Percentiles rank a stretch among this genome's conserved stretches.
phyloP scores from a whole-genome alignment of 2,113 vertebrate genomes.

The Pteropus alecto region DNA sequence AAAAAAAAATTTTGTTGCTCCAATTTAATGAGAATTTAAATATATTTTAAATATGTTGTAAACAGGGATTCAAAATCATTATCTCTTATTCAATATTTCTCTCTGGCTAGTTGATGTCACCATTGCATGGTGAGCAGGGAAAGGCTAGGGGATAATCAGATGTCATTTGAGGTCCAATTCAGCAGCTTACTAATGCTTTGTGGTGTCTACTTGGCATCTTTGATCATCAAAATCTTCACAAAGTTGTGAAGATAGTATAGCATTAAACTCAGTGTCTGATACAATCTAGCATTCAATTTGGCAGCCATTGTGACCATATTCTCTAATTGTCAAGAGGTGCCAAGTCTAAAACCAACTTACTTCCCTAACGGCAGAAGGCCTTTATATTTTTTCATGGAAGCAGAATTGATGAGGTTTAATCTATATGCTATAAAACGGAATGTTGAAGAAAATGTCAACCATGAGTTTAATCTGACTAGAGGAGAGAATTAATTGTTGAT shows the following conservation, averaged over 20 bases:
- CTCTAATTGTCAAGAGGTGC: neutral
- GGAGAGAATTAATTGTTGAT: neutral
- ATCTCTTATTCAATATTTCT: neutral
- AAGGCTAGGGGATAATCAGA: neutral
- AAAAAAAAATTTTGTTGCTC: neutral
- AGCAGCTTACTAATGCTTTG: neutral
- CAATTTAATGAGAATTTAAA: constrained; percentile 5
- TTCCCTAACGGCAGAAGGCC: neutral
- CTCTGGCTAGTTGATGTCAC: neutral
- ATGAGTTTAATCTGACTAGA: neutral
- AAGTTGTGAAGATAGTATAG: neutral
- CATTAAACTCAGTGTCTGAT: neutral
- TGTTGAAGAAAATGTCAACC: neutral
- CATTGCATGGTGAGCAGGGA: neutral
- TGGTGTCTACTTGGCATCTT: neutral
- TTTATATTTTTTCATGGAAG: neutral
- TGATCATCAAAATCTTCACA: neutral
- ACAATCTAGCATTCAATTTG: neutral
- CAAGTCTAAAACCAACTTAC: neutral
- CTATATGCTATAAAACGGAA: neutral
- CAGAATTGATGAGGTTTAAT: neutral
- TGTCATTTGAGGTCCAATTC: neutral
- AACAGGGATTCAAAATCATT: neutral
- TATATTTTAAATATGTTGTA: neutral
- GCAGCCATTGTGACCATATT: neutral